Base-by-base conservation (phyloP, 1,140 invertebrate genomes). In the Halictus rubicundus region DNA sequence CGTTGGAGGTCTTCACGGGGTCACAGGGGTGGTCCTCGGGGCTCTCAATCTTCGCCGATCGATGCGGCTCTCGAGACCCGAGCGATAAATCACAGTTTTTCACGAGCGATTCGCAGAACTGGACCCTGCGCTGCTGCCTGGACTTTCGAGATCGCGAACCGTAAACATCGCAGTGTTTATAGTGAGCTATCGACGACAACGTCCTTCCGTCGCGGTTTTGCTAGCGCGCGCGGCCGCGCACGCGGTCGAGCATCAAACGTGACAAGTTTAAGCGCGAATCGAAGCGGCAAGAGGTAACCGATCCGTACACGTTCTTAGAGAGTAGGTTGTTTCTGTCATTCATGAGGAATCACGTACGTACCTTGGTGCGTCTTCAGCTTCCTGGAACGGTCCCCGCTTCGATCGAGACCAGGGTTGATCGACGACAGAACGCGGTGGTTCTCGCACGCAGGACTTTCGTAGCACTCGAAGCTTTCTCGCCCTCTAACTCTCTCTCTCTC, bases 71-170 rank as follows among this genome's bases (percentile, higher is more conserved):
- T 59, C 59, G 60, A 64, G 66, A 39, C 63, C 75, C 2, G 10
- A 2, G n/a, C 64, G 83, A 85, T 82, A 82, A 84, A 85, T 86
- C 49, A 39, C 46, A 59, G 49, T 85, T 82, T 83, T 85, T 83
- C 82, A 10, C 59, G 25, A 54, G 42, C 42, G 21, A 32, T 59
- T 21, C 14, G n/a, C 39, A 23, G 25, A 32, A 9, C 39, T 39
- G 46, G 64, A 66, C 16, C 39, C 25, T n/a, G n/a, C n/a, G n/a
- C n/a, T n/a, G n/a, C n/a, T n/a, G n/a, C n/a, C n/a, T 10, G n/a
- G 6, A 23, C 46, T 25, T 49, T 25, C 10, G 42, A 46, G 42
- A 46, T 23, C 32, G 32, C 46, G 42, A 4, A 66, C 8, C 4
- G 32, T 19, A 27, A 32, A 32, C 25, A 8, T 6, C 25, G 60